Base-by-base conservation (phyloP, 2,888 invertebrate species). In the Dysmachus trigonus region DNA sequence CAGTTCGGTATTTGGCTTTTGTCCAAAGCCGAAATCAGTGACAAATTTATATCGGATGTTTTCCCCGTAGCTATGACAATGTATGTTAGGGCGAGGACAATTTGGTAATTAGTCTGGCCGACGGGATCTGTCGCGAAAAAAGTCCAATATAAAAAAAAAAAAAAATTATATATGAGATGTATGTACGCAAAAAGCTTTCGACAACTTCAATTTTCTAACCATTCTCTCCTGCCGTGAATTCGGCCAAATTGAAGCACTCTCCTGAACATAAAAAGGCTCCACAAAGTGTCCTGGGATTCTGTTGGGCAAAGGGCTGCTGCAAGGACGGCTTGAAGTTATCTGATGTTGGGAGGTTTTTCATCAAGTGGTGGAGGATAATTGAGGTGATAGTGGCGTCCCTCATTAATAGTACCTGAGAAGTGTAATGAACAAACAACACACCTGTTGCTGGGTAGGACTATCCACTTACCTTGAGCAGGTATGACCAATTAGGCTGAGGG, bases 401-500 rank as follows among this genome's bases (percentile, higher is more conserved):
- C 95, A 96, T 96, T 90, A 95, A 93, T 10, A 96, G 90, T 0
- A 96, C 94, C 96, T 96, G n/a, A 87, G 82, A 3, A 74, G 76
- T 51, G 72, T 74, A 22, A 33, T 33, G 79, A 62, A 31, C 83
- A 88, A 77, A 85, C 13, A 62, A 10, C 15, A 18, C 85, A 62
- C 62, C 30, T 38, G 47, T 33, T 31, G 71, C 41, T 15, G 41
- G 33, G 79, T 41, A 18, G 72, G 35, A 79, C 38, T 18, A 35
- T 18, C 18, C 41, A 53, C 85, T 88, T 89, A 96, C 96, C 93
- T 96, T 96, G 0, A 97, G 93, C 30, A 97, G 91, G 87, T 95
- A 93, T 0, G 95, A 92, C 96, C 96, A 97, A 83, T 95, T 95
- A 0, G 96, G 95, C 89, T 96, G 96, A 0, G 97, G 96, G 89